Conservation (phyloP, 1,140 invertebrate species). For the Scaptomyza pallida region DNA sequence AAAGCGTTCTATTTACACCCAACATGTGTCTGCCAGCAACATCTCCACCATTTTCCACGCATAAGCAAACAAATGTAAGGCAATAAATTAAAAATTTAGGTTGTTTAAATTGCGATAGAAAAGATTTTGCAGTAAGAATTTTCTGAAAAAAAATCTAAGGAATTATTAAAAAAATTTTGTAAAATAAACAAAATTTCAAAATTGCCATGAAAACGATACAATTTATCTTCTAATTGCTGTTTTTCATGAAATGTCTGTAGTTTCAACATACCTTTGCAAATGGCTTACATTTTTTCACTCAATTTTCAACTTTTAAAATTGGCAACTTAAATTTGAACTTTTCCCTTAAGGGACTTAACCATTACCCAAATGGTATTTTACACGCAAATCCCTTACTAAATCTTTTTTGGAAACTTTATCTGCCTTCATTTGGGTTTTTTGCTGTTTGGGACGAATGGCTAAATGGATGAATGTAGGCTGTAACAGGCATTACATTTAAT, state of each 20-base stretch:
- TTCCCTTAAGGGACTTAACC: neutral
- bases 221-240: neutral
- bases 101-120: neutral
- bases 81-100: neutral
- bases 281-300: too few relatives aligned
- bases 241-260: neutral
- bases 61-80: neutral
- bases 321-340: conserved; percentile 3
- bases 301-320: neutral
- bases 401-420: conserved; percentile 1
- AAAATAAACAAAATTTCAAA: neutral
- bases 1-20: conserved; percentile 30
- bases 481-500: conserved; percentile 59
- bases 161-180: neutral
- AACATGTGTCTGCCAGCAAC: neutral
- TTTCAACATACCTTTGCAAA: too few relatives aligned
- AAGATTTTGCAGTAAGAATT: neutral
- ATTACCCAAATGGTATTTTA: neutral
- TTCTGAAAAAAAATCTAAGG: neutral
- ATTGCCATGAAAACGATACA: too few relatives aligned
- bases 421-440: conserved; percentile 23
- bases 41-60: neutral
- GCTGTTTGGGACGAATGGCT: neutral
- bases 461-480: neutral
- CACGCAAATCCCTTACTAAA: conserved; percentile 3